Conservation (phyloP, 64 coral and sea anemone genomes). For the Stylophora pistillata region DNA sequence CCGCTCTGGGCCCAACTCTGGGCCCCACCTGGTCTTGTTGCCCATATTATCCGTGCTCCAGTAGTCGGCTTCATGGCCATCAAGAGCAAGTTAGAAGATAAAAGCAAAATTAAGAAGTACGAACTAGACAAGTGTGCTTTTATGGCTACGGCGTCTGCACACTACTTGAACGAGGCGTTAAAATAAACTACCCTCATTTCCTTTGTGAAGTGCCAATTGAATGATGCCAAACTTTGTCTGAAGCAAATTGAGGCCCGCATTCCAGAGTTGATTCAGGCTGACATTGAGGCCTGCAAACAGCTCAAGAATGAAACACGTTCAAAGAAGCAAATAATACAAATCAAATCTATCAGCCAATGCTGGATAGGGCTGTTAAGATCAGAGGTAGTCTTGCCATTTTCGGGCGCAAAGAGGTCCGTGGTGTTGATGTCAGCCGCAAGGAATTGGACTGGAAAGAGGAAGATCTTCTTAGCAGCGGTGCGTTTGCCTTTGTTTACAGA, state of each 20-base stretch:
- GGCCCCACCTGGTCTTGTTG: constrained; percentile 22
- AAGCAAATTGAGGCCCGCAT: constrained; percentile 18
- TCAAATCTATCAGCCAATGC: not conserved
- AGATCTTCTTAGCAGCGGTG: too few species aligned
- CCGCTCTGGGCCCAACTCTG: too few species aligned
- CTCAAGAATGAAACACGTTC: constrained; percentile 20
- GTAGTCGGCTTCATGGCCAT: constrained; percentile 9
- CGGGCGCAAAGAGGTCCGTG: not conserved
- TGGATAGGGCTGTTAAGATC: not conserved
- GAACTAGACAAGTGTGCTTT: not conserved
- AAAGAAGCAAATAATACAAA: not conserved
- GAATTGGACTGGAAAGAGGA: not conserved
- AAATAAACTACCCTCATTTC: not conserved
- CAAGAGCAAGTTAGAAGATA: too few species aligned
- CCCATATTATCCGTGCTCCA: constrained; percentile 17
- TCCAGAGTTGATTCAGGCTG: constrained; percentile 26
- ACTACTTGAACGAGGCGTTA: not conserved
- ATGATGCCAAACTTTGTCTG: not conserved
- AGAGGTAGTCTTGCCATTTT: not conserved
- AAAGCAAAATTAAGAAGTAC: not conserved
- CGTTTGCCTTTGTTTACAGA: too few species aligned
- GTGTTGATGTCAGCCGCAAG: not conserved
- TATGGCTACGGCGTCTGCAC: not conserved
- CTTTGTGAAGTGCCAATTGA: not conserved
- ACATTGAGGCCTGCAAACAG: not conserved